Evolutionary conservation across 2,113 vertebrate genomes (phyloP).

Genomic region (Trochalopteron elliotii): DNA sequence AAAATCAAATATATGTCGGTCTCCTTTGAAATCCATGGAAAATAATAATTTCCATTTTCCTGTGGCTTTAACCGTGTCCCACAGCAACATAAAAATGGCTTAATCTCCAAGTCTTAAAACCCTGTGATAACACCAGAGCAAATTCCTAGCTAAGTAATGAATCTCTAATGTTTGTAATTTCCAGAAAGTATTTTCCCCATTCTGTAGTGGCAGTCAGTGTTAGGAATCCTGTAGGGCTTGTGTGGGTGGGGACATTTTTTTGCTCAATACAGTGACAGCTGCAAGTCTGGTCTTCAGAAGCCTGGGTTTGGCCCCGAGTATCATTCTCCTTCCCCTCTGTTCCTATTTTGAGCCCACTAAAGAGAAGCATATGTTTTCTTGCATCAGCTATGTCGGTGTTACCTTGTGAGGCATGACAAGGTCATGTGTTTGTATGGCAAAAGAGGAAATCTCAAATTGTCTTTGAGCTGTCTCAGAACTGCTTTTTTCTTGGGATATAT

Average conservation of each 20-base stretch:
- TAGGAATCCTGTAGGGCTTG: not conserved
- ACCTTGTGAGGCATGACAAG: constrained; percentile 50
- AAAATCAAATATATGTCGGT: not conserved
- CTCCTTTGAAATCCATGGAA: constrained; percentile 21
- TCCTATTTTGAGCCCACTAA: constrained; percentile 35
- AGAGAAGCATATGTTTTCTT: constrained; percentile 53
- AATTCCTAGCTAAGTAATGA: not conserved
- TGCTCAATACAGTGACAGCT: not conserved
- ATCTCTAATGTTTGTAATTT: not conserved
- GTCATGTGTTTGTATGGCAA: constrained; percentile 9
- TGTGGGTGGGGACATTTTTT: not conserved
- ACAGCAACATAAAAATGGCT: not conserved
- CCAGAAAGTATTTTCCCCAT: not conserved
- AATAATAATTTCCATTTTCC: not conserved
- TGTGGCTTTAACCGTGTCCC: not conserved
- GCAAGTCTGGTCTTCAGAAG: not conserved
- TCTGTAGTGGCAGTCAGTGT: not conserved
- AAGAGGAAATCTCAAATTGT: not conserved
- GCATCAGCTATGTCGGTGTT: constrained; percentile 31
- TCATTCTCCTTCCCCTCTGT: not conserved
- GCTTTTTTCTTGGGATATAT: not conserved
- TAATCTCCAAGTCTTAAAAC: not conserved
- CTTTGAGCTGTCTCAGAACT: not conserved
- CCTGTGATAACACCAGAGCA: not conserved
- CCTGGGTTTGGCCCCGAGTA: not conserved